These are phyloP conservation scores for Aleiodes leptofemur DNA, from an alignment of 2,888 invertebrate species.

Conservation along the genomic window DNA sequence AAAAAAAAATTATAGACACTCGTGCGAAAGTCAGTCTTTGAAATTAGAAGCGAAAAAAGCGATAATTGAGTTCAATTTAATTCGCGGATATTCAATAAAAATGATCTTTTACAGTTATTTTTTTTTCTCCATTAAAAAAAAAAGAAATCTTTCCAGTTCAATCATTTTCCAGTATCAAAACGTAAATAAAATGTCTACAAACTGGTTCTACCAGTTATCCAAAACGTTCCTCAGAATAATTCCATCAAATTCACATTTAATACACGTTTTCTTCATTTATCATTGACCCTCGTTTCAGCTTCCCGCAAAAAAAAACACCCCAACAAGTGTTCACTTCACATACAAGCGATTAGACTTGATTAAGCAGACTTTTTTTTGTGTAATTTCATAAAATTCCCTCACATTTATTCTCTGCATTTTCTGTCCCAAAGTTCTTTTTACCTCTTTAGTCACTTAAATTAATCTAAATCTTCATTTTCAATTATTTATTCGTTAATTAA, in stretches of 20 bases:
- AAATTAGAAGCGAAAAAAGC: slow-evolving; percentile 61
- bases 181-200: slow-evolving; percentile 48
- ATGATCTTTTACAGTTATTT: too few relatives aligned
- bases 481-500: slow-evolving; percentile 40
- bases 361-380: slow-evolving; percentile 38
- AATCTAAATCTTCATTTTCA: slow-evolving; percentile 29
- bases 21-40: slow-evolving; percentile 68
- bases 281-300: slow-evolving; percentile 51
- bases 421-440: slow-evolving; percentile 44
- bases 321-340: slow-evolving; percentile 49
- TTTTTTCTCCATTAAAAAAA: slow-evolving; percentile 14
- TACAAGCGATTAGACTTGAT: slow-evolving; percentile 51
- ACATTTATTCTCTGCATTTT: background rate
- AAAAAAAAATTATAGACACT: slow-evolving; percentile 57
- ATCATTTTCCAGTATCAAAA: slow-evolving; percentile 21
- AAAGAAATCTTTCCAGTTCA: slow-evolving; percentile 37
- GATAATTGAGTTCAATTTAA: slow-evolving; percentile 29
- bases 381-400: background rate
- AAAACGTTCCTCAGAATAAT: background rate
- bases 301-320: slow-evolving; percentile 43
- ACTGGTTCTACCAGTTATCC: slow-evolving; percentile 11
- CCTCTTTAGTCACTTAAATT: slow-evolving; percentile 46
- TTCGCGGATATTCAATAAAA: slow-evolving; percentile 19
- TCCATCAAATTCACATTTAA: slow-evolving; percentile 14
- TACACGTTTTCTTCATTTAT: slow-evolving; percentile 32